Evolutionary conservation across 2,113 vertebrate species (phyloP).

Genomic region (Diadophis punctatus): DNA sequence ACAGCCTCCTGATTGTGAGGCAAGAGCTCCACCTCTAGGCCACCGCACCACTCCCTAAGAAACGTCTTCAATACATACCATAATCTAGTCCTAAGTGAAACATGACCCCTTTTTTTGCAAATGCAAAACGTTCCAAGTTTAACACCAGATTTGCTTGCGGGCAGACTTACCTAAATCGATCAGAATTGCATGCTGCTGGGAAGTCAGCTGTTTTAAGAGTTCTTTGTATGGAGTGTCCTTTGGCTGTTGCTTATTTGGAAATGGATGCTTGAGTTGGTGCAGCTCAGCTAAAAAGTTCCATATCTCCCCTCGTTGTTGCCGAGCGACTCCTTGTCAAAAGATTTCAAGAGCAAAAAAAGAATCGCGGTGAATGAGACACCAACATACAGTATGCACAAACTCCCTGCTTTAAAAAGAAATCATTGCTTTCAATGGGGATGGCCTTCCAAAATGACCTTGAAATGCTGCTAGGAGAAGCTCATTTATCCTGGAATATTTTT

Average conservation of each 20-base stretch:
- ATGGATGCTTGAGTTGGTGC: slow-evolving; percentile 81
- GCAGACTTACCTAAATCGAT: slow-evolving; percentile 87
- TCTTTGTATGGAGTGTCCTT: slow-evolving; percentile 89
- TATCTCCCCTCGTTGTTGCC: slow-evolving; percentile 92
- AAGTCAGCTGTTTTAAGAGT: slow-evolving; percentile 91
- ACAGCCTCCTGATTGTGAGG: no score
- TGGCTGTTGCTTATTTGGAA: slow-evolving; percentile 75
- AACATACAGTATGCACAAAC: background rate
- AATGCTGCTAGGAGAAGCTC: background rate
- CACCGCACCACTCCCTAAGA: no score
- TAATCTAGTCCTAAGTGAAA: background rate
- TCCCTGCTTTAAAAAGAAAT: background rate
- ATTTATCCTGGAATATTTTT: background rate
- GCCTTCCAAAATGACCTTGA: background rate
- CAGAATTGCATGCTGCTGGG: slow-evolving; percentile 96
- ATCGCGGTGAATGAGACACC: background rate
- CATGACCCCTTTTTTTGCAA: background rate
- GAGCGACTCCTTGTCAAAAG: slow-evolving; percentile 81
- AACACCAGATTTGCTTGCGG: background rate
- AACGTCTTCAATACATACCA: background rate
- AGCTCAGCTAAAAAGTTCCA: slow-evolving; percentile 96
- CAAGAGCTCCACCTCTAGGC: no score
- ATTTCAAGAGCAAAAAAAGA: background rate
- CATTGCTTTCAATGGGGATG: background rate
- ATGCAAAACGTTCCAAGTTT: background rate